Percentiles rank a stretch among this genome's conserved stretches.
phyloP scores from a whole-genome alignment of 2,113 vertebrate genomes.

The Leptocoma aspasia region DNA sequence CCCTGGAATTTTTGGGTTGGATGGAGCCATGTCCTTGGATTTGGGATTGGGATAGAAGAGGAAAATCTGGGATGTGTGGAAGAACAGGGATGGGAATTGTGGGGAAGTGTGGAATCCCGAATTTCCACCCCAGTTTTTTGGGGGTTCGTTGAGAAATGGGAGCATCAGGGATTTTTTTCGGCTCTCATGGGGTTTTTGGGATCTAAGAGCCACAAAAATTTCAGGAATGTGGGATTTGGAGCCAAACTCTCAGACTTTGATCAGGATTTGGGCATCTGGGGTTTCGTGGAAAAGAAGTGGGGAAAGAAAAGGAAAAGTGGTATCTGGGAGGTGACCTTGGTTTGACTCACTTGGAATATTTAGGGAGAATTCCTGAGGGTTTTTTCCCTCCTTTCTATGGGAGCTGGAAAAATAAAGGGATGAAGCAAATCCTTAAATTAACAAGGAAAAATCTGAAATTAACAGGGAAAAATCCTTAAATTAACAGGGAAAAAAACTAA shows the following conservation, averaged over 20 bases:
- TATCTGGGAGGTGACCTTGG: not conserved
- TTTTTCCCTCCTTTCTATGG: not conserved
- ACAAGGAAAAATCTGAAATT: too few species aligned
- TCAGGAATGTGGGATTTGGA: not conserved
- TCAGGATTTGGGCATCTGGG: not conserved
- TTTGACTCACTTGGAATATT: not conserved
- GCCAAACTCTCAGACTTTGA: not conserved
- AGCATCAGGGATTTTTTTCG: not conserved
- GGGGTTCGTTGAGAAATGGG: accelerated
- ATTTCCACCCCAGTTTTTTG: accelerated
- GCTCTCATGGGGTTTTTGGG: not conserved
- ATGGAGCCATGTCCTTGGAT: not conserved
- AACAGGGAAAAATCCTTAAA: too few species aligned
- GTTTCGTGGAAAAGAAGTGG: not conserved
- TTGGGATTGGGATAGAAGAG: not conserved
- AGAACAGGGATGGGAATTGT: accelerated
- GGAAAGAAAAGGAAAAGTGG: not conserved
- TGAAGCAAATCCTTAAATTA: not conserved
- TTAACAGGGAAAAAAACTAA: too few species aligned
- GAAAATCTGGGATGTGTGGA: not conserved
- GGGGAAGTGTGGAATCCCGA: accelerated
- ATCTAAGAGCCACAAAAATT: not conserved
- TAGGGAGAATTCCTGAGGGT: not conserved
- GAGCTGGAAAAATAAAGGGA: not conserved
- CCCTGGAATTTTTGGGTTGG: not conserved